These are phyloP conservation scores for Buphagus erythrorhynchus DNA, from an alignment of 2,797 vertebrate species.

Conservation along the genomic window DNA sequence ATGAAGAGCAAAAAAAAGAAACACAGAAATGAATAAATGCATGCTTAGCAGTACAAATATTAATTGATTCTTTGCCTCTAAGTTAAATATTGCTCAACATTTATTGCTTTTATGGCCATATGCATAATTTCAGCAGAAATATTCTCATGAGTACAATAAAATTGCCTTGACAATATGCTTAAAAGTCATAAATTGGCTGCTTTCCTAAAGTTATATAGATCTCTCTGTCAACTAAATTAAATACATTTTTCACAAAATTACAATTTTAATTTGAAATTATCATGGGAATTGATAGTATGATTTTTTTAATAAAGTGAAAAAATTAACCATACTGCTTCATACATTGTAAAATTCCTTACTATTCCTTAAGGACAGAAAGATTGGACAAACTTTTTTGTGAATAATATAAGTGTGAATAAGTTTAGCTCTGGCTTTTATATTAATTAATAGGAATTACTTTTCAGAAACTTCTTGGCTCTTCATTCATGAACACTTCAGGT, in stretches of 20 bases:
- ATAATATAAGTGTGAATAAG: background rate
- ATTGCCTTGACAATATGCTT: conserved; percentile 79
- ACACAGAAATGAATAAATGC: background rate
- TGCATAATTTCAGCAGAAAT: conserved; percentile 50
- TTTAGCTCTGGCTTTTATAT: background rate
- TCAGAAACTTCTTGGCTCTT: background rate
- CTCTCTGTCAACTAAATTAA: conserved; percentile 52
- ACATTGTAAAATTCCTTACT: background rate
- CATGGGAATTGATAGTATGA: background rate
- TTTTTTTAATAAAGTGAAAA: background rate
- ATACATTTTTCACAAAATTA: background rate
- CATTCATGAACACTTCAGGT: background rate
- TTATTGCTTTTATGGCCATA: background rate
- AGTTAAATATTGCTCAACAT: conserved; percentile 24
- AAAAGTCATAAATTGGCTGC: conserved; percentile 74
- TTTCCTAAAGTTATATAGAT: conserved; percentile 69
- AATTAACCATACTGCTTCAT: background rate
- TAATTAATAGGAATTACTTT: background rate
- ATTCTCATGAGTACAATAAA: conserved; percentile 65
- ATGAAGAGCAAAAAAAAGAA: background rate
- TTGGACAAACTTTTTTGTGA: background rate
- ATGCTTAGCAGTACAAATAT: background rate
- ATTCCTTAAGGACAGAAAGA: background rate
- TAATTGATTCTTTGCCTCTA: background rate
- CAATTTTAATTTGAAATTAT: conserved; percentile 2